phyloP scores from a whole-genome alignment of 2,888 invertebrate species.

The Dilophus febrilis region DNA sequence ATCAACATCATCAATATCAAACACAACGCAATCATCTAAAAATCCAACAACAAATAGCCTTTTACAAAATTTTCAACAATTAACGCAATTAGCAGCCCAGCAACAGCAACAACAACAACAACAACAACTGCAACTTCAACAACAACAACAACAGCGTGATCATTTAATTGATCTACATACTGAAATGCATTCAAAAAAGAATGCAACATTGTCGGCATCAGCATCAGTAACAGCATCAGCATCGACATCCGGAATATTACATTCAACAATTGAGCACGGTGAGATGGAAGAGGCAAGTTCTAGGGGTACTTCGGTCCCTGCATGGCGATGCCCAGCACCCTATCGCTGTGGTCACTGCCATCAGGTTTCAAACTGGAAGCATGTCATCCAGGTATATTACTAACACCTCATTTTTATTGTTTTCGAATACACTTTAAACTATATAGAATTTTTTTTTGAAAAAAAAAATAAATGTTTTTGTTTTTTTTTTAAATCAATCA shows the following conservation, averaged over 20 bases:
- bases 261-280: slow-evolving; percentile 28
- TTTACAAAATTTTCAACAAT: background rate
- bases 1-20: background rate
- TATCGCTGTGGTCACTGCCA: slow-evolving; percentile 66
- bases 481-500: too few relatives aligned
- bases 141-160: slow-evolving; percentile 2
- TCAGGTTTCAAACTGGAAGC: slow-evolving; percentile 71
- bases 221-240: slow-evolving; percentile 1
- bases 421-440: background rate
- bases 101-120: slow-evolving; percentile 1
- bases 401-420: slow-evolving; percentile 19
- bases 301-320: slow-evolving; percentile 27
- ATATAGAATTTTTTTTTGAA: background rate
- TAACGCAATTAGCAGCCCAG: background rate
- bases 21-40: slow-evolving; percentile 1
- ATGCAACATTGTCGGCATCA: background rate
- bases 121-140: slow-evolving; percentile 1
- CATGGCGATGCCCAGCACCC: slow-evolving; percentile 36
- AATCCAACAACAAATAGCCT: background rate
- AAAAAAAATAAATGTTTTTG: too few relatives aligned
- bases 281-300: slow-evolving; percentile 38
- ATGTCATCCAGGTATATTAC: slow-evolving; percentile 62
- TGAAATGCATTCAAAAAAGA: background rate
- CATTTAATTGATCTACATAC: background rate
- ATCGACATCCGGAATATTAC: background rate